phyloP scores from a whole-genome alignment of 2,113 vertebrate genomes.

The Silurus glanis region DNA sequence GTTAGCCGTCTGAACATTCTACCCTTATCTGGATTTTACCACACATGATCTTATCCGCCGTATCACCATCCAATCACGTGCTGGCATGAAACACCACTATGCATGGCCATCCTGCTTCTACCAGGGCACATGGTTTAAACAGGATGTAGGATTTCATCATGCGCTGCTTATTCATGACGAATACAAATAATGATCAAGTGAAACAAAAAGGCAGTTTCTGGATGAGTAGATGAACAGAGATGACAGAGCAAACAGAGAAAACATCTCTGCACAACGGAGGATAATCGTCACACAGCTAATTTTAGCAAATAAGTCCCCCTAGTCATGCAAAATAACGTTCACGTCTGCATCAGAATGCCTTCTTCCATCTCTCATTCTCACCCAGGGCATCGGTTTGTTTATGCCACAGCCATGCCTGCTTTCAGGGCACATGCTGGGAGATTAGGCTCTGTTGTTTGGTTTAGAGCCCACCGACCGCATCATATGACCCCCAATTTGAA shows the following conservation, averaged over 20 bases:
- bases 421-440: constrained; percentile 27
- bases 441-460: not conserved
- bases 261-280: constrained; percentile 32
- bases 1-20: not conserved
- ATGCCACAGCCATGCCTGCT: constrained; percentile 12
- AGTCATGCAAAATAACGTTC: constrained; percentile 26
- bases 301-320: constrained; percentile 39
- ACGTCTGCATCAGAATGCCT: constrained; percentile 34
- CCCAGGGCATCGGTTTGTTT: constrained; percentile 8
- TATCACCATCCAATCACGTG: not conserved
- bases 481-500: not conserved
- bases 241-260: constrained; percentile 6
- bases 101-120: not conserved
- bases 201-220: constrained; percentile 27
- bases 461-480: constrained; percentile 22
- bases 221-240: not conserved
- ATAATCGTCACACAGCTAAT: constrained; percentile 41
- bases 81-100: not conserved
- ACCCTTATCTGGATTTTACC: not conserved
- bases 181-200: not conserved
- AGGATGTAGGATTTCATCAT: not conserved
- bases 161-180: not conserved
- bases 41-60: not conserved
- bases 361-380: not conserved
- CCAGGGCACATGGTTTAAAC: not conserved